These are phyloP conservation scores for Yponomeuta plumbellus DNA, from an alignment of 2,888 invertebrate genomes.

Conservation along the genomic window DNA sequence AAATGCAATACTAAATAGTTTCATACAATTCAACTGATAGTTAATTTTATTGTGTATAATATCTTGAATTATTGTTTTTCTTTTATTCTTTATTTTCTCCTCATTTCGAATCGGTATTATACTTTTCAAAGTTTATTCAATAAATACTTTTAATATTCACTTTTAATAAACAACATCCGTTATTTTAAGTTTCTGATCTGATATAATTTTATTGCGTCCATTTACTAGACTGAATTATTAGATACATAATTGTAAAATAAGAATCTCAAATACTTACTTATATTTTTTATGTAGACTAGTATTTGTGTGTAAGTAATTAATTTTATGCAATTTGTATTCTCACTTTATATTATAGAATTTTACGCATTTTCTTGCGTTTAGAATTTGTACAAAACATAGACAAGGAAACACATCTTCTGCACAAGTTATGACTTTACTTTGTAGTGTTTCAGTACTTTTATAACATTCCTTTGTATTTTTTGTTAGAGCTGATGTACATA, in stretches of 20 bases:
- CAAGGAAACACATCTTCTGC: not conserved
- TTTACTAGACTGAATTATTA: no score
- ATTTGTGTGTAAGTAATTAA: not conserved
- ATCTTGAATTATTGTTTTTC: not conserved
- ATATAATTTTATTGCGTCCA: no score
- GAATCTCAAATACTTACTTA: not conserved
- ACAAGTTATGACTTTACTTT: not conserved
- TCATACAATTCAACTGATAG: not conserved
- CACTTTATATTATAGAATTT: not conserved
- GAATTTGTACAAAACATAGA: no score
- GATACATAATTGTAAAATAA: not conserved
- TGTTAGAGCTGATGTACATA: not conserved
- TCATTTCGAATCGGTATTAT: no score
- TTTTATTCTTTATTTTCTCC: not conserved
- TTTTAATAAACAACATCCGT: no score
- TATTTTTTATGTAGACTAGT: no score
- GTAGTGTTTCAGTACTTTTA: not conserved
- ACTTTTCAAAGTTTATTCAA: no score
- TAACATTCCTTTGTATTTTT: not conserved
- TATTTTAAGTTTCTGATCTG: no score
- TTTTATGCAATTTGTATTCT: not conserved
- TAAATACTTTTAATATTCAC: no score
- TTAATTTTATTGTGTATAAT: not conserved
- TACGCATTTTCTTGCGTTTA: not conserved
- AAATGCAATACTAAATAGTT: not conserved